These are phyloP conservation scores for Cryptosula pallasiana DNA, from an alignment of 2,888 invertebrate species.

Conservation along the genomic window DNA sequence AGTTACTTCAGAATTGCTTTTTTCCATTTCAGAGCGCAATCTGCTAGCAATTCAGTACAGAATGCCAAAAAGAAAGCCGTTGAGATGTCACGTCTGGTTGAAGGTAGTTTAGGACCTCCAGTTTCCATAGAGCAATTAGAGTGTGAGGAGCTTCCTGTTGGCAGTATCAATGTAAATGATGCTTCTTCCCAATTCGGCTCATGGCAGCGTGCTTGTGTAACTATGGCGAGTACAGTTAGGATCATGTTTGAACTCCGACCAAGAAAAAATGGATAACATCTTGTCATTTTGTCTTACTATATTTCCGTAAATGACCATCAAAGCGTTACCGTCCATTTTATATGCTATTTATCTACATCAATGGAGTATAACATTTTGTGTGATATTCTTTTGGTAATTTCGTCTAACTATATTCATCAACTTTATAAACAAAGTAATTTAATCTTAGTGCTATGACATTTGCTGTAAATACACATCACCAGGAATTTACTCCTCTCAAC, in stretches of 20 bases:
- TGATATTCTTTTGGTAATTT: too few species aligned
- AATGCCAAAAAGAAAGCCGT: slow-evolving; percentile 3
- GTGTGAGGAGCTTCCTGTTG: background rate
- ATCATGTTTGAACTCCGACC: background rate
- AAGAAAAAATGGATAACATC: background rate
- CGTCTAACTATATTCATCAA: too few species aligned
- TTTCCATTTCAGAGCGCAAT: slow-evolving; percentile 3
- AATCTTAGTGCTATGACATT: too few species aligned
- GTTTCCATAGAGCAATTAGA: background rate
- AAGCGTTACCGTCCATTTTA: too few species aligned
- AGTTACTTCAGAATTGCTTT: too few species aligned
- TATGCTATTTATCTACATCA: too few species aligned
- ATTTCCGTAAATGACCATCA: too few species aligned
- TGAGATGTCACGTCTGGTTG: slow-evolving; percentile 12
- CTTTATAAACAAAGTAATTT: too few species aligned
- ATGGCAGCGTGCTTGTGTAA: slow-evolving; percentile 10
- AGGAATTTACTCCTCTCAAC: too few species aligned
- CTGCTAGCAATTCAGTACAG: slow-evolving; percentile 19
- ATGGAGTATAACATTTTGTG: too few species aligned
- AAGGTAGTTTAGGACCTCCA: slow-evolving; percentile 14
- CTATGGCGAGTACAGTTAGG: background rate
- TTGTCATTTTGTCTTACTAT: too few species aligned
- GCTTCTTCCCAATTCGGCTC: background rate
- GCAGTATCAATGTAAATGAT: background rate
- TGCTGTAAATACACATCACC: too few species aligned